Percentiles rank a stretch among this genome's conserved stretches.
Evolutionary conservation across 2,888 invertebrate species (phyloP).

Genomic region (Phlogophora meticulosa): DNA sequence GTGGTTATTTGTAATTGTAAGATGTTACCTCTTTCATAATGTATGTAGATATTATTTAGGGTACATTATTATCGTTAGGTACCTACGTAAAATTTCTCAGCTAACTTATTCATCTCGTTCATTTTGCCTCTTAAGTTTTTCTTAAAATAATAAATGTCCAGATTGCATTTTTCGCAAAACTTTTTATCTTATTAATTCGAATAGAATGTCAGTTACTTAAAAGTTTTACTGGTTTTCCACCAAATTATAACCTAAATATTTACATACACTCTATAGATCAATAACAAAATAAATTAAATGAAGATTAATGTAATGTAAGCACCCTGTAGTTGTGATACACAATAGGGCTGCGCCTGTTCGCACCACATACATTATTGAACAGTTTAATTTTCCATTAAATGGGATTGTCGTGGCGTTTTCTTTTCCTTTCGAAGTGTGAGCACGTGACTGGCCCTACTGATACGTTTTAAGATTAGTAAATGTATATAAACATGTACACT

Average conservation of each 20-base stretch:
- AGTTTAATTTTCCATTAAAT: constrained; percentile 79
- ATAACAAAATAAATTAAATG: constrained; percentile 49
- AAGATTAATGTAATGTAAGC: constrained; percentile 45
- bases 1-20: constrained; percentile 8
- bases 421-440: constrained; percentile 50
- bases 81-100: too few species aligned
- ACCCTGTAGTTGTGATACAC: constrained; percentile 64
- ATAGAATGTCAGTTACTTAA: too few species aligned
- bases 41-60: background rate
- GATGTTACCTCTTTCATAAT: background rate
- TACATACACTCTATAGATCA: constrained; percentile 33
- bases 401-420: constrained; percentile 67
- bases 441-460: constrained; percentile 55
- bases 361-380: constrained; percentile 80
- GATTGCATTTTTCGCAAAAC: too few species aligned
- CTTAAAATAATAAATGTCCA: too few species aligned
- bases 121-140: too few species aligned
- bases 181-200: too few species aligned
- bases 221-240: too few species aligned
- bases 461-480: constrained; percentile 22
- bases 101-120: too few species aligned
- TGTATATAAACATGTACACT: background rate
- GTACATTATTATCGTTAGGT: too few species aligned
- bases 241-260: background rate
- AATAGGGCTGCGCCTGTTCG: constrained; percentile 61